Evolutionary conservation across 2,797 vertebrate genomes (phyloP).

Genomic region (Eurystomus glaucurus): DNA sequence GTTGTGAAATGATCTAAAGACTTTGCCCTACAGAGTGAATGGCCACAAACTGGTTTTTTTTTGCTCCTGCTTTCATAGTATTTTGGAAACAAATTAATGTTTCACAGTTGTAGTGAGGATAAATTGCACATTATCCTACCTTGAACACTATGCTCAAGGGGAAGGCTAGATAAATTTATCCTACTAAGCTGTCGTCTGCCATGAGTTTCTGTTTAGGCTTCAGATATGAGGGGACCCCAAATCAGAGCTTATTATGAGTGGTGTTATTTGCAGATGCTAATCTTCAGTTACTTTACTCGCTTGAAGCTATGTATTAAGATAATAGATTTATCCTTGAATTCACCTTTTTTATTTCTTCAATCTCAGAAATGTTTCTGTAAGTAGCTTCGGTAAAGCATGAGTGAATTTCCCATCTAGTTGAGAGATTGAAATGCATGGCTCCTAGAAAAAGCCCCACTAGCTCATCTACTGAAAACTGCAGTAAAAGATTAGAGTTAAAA

Average conservation of each 20-base stretch:
- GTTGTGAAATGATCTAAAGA: neutral
- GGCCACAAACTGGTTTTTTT: accelerated
- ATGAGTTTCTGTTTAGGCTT: neutral
- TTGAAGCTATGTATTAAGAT: neutral
- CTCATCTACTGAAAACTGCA: neutral
- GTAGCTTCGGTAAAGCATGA: neutral
- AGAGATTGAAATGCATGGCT: neutral
- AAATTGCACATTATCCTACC: accelerated
- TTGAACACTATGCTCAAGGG: accelerated
- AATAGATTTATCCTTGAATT: neutral
- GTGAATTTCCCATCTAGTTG: neutral
- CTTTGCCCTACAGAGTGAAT: accelerated
- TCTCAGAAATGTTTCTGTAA: neutral
- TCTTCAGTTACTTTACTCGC: neutral
- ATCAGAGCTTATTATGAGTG: neutral
- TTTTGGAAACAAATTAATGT: accelerated
- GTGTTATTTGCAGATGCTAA: neutral
- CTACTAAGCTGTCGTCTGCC: accelerated
- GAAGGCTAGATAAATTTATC: neutral
- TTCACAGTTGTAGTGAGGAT: neutral
- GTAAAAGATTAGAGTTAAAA: neutral
- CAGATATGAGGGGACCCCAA: accelerated
- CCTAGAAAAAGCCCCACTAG: neutral
- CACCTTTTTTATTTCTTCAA: neutral
- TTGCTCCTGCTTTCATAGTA: accelerated